Conservation (phyloP, 2,797 vertebrate species). For the Rhinella marina region DNA sequence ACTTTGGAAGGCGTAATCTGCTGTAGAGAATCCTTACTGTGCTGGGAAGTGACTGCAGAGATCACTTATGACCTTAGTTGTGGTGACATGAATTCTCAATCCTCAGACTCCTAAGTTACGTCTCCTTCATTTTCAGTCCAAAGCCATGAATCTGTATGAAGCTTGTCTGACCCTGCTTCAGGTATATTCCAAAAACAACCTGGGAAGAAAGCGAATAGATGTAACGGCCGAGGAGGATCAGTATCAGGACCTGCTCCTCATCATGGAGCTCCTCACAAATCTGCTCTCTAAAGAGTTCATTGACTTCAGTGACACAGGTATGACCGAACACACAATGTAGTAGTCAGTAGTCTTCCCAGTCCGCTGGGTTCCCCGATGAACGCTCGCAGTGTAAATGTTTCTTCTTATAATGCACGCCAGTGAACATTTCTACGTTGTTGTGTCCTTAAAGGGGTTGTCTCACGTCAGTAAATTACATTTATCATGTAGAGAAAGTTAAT, state of each 20-base stretch:
- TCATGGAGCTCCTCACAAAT: conserved; percentile 99
- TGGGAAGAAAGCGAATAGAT: conserved; percentile 89
- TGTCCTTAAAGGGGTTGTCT: too few species aligned
- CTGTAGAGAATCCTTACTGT: too few species aligned
- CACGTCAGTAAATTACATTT: too few species aligned
- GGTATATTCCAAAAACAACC: conserved; percentile 97
- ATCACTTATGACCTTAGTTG: too few species aligned
- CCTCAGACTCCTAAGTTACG: neutral
- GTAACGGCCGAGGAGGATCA: conserved; percentile 95
- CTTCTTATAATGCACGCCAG: too few species aligned
- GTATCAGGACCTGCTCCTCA: conserved; percentile 98
- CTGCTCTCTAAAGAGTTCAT: conserved; percentile 98
- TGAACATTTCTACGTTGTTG: too few species aligned
- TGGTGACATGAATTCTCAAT: neutral
- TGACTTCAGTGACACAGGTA: conserved; percentile 98
- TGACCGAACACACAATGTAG: neutral
- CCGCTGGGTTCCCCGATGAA: too few species aligned
- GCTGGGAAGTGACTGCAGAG: too few species aligned
- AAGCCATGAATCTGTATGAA: conserved; percentile 98
- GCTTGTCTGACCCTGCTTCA: conserved; percentile 95
- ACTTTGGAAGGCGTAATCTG: too few species aligned
- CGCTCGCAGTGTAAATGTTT: too few species aligned
- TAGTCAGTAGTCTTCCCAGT: too few species aligned
- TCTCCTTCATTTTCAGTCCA: conserved; percentile 76
- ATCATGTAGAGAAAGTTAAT: too few species aligned